A percentile compares a stretch with the other conserved stretches of the same genome.
Conservation (phyloP, 2,113 vertebrate genomes). For the Vulpes vulpes region DNA sequence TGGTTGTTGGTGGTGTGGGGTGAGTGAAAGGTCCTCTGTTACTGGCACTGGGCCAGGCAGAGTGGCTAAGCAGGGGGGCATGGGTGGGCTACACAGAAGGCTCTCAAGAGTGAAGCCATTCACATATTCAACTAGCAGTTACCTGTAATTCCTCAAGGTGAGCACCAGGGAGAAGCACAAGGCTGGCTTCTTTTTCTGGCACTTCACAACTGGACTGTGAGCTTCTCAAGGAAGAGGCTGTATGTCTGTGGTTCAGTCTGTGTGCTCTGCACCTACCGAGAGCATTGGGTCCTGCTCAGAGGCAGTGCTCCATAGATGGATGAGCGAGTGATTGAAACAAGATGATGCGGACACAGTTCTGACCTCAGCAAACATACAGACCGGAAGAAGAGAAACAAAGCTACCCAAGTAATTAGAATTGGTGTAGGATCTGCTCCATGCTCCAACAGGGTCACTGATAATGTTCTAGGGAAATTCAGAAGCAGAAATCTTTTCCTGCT, state of each 20-base stretch:
- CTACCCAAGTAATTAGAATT: background rate
- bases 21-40: background rate
- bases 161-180: background rate
- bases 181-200: background rate
- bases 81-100: background rate
- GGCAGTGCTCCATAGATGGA: fast-evolving
- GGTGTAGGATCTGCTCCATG: background rate
- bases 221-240: background rate
- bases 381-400: background rate
- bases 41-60: background rate
- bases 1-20: background rate
- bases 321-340: background rate
- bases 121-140: background rate
- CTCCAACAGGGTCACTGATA: background rate
- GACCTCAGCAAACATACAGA: background rate
- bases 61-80: background rate
- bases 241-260: background rate
- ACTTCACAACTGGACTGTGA: background rate
- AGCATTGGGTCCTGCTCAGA: background rate
- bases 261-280: too few species aligned
- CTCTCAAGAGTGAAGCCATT: background rate
- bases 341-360: background rate
- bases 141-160: background rate
- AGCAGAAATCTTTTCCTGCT: background rate
- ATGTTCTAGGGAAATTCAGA: background rate